Conservation (phyloP, 92 coral and sea anemone genomes). For the Epizoanthus scotinus region DNA sequence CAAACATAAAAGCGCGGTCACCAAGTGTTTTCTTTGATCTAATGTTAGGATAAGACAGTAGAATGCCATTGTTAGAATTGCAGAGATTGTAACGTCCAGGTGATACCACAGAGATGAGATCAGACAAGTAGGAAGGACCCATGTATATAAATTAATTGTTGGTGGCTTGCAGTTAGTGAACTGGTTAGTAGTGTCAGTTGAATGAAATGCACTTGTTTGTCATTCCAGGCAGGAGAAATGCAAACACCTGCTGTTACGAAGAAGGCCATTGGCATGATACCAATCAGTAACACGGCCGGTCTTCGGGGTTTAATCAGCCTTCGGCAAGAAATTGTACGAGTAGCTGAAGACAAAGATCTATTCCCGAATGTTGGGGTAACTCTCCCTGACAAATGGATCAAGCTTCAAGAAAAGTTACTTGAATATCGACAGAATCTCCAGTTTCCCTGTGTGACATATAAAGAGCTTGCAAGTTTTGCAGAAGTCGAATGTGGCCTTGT, state of each 20-base stretch:
- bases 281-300: constrained; percentile 75
- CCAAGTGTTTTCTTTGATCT: no score
- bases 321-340: constrained; percentile 70
- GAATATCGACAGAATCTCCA: constrained; percentile 33
- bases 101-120: no score
- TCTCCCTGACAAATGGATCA: constrained; percentile 83
- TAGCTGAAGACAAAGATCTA: constrained; percentile 65
- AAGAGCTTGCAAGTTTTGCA: constrained; percentile 66
- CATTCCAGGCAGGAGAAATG: constrained; percentile 6
- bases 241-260: neutral
- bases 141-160: no score
- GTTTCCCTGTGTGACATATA: constrained; percentile 71
- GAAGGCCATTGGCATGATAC: constrained; percentile 61
- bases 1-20: no score
- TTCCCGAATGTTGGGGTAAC: constrained; percentile 76
- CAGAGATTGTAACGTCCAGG: no score
- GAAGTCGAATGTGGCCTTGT: constrained; percentile 40
- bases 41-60: no score
- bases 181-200: no score
- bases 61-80: no score
- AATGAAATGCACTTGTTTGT: neutral
- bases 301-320: constrained; percentile 65
- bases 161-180: no score
- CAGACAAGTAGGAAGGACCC: no score
- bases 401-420: constrained; percentile 61